Conservation (phyloP, 2,113 vertebrate genomes). For the Variabilichromis moorii region DNA sequence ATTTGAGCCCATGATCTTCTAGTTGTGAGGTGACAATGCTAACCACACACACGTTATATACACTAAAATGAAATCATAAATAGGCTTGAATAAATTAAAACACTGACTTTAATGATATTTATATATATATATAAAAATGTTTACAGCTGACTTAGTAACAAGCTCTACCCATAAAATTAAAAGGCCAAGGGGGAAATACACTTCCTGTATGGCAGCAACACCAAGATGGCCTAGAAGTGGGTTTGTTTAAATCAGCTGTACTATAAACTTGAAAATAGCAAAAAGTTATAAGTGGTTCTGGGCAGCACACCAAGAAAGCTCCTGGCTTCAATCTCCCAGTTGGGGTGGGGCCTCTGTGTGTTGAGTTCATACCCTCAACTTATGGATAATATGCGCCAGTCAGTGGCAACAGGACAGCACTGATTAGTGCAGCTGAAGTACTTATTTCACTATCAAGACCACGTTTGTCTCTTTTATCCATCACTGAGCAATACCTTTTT, state of each 20-base stretch:
- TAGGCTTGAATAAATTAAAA: not conserved
- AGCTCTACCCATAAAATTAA: not conserved
- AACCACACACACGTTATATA: not conserved
- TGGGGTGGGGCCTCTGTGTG: not conserved
- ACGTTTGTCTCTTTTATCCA: not conserved
- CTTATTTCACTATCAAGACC: not conserved
- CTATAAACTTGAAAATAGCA: not conserved
- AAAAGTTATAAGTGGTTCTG: not conserved
- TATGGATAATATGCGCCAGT: not conserved
- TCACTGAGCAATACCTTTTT: not conserved
- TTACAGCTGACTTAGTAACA: not conserved
- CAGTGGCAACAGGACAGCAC: not conserved
- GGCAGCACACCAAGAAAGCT: not conserved
- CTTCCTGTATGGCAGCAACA: not conserved
- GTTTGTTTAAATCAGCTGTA: not conserved
- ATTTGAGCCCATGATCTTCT: not conserved
- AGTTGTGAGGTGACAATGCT: not conserved
- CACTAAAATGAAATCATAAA: not conserved
- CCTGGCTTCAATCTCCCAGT: not conserved
- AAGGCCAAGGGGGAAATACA: not conserved
- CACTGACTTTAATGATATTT: not conserved
- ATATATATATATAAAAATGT: not conserved
- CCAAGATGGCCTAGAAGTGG: not conserved
- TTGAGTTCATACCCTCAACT: not conserved
- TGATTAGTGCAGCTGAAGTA: not conserved